Conservation (phyloP, 2,888 invertebrate species). For the Lasius fuliginosus region DNA sequence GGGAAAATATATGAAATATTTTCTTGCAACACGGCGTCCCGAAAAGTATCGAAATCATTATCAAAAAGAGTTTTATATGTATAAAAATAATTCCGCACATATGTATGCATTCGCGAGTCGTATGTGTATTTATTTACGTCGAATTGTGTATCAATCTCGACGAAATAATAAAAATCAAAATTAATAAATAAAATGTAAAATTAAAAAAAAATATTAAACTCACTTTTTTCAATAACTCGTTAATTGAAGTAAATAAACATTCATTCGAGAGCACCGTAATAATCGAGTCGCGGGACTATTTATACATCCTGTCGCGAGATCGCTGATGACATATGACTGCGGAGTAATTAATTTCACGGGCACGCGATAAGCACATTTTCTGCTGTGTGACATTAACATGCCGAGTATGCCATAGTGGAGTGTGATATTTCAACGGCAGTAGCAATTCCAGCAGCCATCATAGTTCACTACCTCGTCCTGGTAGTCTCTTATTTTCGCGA, state of each 20-base stretch:
- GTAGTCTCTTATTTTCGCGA: constrained; percentile 24
- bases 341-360: constrained; percentile 23
- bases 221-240: not conserved
- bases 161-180: not conserved
- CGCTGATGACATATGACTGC: not conserved
- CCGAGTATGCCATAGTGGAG: not conserved
- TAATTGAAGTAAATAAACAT: not conserved
- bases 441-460: constrained; percentile 4
- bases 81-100: not conserved
- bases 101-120: not conserved
- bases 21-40: not conserved
- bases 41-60: not conserved
- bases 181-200: not conserved
- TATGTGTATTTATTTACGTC: not conserved
- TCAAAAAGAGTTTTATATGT: not conserved
- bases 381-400: constrained; percentile 9
- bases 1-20: constrained; percentile 7
- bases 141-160: not conserved
- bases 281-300: not conserved
- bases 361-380: constrained; percentile 2
- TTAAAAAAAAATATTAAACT: not conserved
- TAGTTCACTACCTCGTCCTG: not conserved
- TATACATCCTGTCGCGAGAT: not conserved
- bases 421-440: constrained; percentile 32
- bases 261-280: not conserved